Evolutionary conservation across 2,113 vertebrate species (phyloP).

Genomic region (Clarias macrocephalus): DNA sequence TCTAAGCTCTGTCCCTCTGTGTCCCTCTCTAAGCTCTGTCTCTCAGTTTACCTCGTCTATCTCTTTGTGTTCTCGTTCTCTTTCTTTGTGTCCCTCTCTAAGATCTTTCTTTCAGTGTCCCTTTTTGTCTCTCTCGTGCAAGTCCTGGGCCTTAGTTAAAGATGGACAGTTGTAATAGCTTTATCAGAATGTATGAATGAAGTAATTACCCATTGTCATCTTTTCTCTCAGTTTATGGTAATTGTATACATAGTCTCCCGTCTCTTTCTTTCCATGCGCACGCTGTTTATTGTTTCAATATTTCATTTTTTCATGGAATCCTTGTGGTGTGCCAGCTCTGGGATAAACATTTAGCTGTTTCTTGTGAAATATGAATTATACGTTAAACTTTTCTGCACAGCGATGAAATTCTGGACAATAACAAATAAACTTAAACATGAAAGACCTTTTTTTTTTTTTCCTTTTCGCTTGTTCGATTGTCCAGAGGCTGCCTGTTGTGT

Average conservation of each 20-base stretch:
- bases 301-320: not conserved
- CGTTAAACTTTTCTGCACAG: not conserved
- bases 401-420: not conserved
- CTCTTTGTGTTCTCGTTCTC: not conserved
- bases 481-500: constrained; percentile 6
- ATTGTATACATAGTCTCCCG: not conserved
- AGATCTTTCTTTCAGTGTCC: not conserved
- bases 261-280: not conserved
- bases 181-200: not conserved
- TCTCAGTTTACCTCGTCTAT: not conserved
- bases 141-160: not conserved
- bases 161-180: not conserved
- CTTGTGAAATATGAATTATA: not conserved
- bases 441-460: not conserved
- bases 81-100: not conserved
- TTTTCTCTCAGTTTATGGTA: not conserved
- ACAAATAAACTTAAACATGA: not conserved
- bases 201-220: not conserved
- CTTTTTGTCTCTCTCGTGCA: not conserved
- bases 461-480: not conserved
- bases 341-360: not conserved
- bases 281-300: not conserved
- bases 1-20: not conserved
- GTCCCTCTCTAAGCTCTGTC: not conserved
- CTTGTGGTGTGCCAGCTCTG: not conserved